A percentile compares a stretch with the other conserved stretches of the same genome.
These are phyloP conservation scores for Drosophila athabasca DNA, from an alignment of 1,140 invertebrate genomes.

Conservation along the genomic window DNA sequence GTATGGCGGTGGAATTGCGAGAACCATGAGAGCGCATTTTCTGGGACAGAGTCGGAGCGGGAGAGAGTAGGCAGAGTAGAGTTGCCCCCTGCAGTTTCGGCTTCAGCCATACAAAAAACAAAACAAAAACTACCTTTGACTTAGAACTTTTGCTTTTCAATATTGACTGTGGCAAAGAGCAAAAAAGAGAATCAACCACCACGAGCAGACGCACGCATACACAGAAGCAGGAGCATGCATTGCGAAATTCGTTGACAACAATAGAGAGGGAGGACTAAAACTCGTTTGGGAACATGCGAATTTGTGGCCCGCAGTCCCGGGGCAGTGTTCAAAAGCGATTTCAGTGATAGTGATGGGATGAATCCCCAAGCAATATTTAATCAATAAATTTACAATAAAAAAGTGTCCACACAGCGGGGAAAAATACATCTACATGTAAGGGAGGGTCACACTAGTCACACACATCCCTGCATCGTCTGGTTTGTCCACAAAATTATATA, in stretches of 20 bases:
- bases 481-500: too few species aligned
- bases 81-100: constrained; percentile 48
- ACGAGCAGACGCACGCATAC: constrained; percentile 33
- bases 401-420: too few species aligned
- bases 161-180: constrained; percentile 17
- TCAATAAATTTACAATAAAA: too few species aligned
- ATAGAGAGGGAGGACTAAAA: constrained; percentile 36
- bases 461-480: too few species aligned
- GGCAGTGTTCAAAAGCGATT: too few species aligned
- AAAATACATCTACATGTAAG: too few species aligned
- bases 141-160: constrained; percentile 75
- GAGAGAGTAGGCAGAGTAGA: constrained; percentile 18
- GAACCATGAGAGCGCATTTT: not conserved
- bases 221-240: constrained; percentile 51
- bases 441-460: too few species aligned
- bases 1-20: too few species aligned
- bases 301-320: constrained; percentile 31
- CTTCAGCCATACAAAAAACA: constrained; percentile 40
- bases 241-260: constrained; percentile 65
- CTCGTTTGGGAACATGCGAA: constrained; percentile 65
- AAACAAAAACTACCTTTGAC: constrained; percentile 40
- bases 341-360: too few species aligned
- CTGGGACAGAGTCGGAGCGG: constrained; percentile 19
- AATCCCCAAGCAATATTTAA: too few species aligned
- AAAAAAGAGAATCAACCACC: constrained; percentile 58